phyloP scores from a whole-genome alignment of 1,140 invertebrate genomes.

The Rhyzopertha dominica region DNA sequence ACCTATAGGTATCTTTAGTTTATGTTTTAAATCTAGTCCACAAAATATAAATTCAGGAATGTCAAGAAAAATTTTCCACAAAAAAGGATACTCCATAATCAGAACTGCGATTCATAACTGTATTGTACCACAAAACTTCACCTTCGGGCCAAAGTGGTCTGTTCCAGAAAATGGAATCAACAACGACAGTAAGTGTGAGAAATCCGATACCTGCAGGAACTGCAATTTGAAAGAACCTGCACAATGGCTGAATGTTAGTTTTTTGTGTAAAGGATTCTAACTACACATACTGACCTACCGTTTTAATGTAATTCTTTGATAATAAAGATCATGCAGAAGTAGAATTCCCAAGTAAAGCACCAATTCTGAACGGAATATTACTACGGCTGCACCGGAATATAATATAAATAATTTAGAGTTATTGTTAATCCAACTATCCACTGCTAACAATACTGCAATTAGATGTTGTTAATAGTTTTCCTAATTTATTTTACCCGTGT shows the following conservation, averaged over 20 bases:
- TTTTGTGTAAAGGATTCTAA: slow-evolving; percentile 11
- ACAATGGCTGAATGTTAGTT: slow-evolving; percentile 28
- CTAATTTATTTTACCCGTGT: slow-evolving; percentile 6
- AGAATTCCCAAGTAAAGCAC: slow-evolving; percentile 83
- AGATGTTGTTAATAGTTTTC: slow-evolving; percentile 9
- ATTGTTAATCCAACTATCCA: slow-evolving; percentile 79
- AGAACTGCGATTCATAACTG: slow-evolving; percentile 89
- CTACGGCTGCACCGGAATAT: slow-evolving; percentile 77
- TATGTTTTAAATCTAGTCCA: too few relatives aligned
- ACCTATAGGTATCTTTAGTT: too few relatives aligned
- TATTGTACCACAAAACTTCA: slow-evolving; percentile 96
- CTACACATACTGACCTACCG: slow-evolving; percentile 45
- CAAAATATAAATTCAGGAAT: too few relatives aligned
- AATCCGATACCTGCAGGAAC: slow-evolving; percentile 65
- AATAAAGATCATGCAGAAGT: slow-evolving; percentile 71
- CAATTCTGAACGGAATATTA: slow-evolving; percentile 90
- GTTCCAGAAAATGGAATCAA: slow-evolving; percentile 94
- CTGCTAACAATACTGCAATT: slow-evolving; percentile 78
- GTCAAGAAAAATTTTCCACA: too few relatives aligned
- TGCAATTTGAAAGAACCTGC: slow-evolving; percentile 67
- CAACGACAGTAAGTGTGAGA: slow-evolving; percentile 65
- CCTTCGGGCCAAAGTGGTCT: slow-evolving; percentile 93
- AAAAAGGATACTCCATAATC: slow-evolving; percentile 95
- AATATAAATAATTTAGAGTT: slow-evolving; percentile 73
- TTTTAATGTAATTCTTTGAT: slow-evolving; percentile 52